Evolutionary conservation across 1,140 invertebrate species (phyloP).

Genomic region (Drosophila elegans): DNA sequence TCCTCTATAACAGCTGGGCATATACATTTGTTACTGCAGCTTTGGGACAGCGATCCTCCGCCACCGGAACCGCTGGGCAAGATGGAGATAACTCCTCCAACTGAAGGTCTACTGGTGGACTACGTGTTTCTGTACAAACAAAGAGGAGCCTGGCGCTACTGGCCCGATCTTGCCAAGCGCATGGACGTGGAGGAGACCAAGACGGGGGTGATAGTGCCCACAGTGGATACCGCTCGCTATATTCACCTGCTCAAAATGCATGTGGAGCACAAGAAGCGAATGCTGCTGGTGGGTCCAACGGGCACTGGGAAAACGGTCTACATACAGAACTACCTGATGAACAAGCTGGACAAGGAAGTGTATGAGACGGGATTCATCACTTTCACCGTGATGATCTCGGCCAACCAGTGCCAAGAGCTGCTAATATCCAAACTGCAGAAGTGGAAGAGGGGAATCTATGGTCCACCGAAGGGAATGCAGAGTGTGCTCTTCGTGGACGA

Average conservation of each 20-base stretch:
- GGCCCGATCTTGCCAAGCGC: constrained; percentile 87
- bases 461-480: constrained; percentile 91
- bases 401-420: constrained; percentile 94
- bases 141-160: constrained; percentile 92
- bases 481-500: constrained; percentile 96
- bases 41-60: constrained; percentile 86
- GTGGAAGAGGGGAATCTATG: constrained; percentile 91
- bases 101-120: constrained; percentile 91
- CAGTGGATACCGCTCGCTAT: constrained; percentile 93
- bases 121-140: constrained; percentile 91
- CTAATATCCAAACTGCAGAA: constrained; percentile 92
- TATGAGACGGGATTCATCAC: constrained; percentile 93
- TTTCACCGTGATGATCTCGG: constrained; percentile 95
- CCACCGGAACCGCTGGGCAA: constrained; percentile 89
- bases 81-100: constrained; percentile 90
- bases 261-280: constrained; percentile 88
- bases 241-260: constrained; percentile 89
- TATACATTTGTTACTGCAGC: constrained; percentile 3
- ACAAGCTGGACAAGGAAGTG: constrained; percentile 89
- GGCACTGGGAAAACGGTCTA: constrained; percentile 97
- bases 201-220: constrained; percentile 88
- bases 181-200: constrained; percentile 79
- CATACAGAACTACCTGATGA: constrained; percentile 94
- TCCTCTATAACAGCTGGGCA: fast-evolving
- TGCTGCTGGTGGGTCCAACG: constrained; percentile 94